Evolutionary conservation across 2,113 vertebrate species (phyloP).

Genomic region (Tichodroma muraria): DNA sequence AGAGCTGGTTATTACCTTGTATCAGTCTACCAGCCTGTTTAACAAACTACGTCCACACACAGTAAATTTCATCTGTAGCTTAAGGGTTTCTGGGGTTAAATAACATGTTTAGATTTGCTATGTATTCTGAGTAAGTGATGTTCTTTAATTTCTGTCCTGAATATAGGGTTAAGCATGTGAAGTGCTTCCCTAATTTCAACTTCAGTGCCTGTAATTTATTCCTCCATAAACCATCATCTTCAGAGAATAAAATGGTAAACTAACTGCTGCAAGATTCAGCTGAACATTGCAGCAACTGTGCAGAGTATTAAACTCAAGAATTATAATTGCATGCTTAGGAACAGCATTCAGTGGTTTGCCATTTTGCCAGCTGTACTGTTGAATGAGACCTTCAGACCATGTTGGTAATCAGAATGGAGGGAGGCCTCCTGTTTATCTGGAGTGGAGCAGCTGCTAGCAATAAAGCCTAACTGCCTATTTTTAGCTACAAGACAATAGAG

Average conservation of each 20-base stretch:
- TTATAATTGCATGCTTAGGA: neutral
- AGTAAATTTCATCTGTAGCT: neutral
- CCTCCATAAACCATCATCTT: neutral
- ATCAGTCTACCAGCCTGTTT: neutral
- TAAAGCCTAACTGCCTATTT: neutral
- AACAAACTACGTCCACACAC: neutral
- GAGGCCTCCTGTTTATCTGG: neutral
- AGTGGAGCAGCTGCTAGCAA: neutral
- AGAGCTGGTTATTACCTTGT: neutral
- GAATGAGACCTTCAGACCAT: neutral
- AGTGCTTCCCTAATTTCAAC: neutral
- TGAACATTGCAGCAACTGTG: neutral
- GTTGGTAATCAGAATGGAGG: slow-evolving; percentile 1
- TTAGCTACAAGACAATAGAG: neutral
- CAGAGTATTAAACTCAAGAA: neutral
- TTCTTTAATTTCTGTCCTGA: neutral
- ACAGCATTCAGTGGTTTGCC: neutral
- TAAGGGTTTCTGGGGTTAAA: neutral
- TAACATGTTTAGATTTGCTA: neutral
- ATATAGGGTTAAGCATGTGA: neutral
- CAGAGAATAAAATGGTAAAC: neutral
- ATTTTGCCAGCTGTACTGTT: neutral
- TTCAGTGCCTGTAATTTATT: neutral
- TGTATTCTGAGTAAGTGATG: neutral
- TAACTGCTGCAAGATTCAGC: neutral